phyloP scores from a whole-genome alignment of 2,888 invertebrate species.

The Gasteruption jaculator region DNA sequence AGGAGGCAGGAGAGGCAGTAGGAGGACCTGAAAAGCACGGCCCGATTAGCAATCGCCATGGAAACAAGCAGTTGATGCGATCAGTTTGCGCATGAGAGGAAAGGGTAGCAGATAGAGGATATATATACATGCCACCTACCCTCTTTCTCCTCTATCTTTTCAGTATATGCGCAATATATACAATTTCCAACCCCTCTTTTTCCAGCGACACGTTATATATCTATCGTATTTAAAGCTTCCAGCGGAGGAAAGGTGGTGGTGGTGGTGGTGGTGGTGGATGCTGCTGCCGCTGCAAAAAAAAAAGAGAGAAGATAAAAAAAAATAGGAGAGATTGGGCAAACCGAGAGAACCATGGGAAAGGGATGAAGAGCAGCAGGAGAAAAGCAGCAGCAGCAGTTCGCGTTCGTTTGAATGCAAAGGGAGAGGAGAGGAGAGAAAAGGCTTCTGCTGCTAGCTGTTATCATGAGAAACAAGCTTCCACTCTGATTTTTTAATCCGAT shows the following conservation, averaged over 20 bases:
- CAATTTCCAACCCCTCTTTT: too few species aligned
- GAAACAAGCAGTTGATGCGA: slow-evolving; percentile 59
- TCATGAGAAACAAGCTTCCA: slow-evolving; percentile 54
- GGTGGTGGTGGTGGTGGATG: slow-evolving; percentile 22
- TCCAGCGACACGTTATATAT: too few species aligned
- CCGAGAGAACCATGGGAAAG: background rate
- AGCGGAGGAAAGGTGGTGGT: slow-evolving; percentile 25
- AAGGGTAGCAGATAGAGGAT: too few species aligned
- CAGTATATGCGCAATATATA: background rate
- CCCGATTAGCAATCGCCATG: slow-evolving; percentile 60
- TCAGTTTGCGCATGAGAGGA: slow-evolving; percentile 50
- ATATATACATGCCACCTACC: too few species aligned
- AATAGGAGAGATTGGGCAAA: slow-evolving; percentile 9
- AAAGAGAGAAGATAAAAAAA: slow-evolving; percentile 4
- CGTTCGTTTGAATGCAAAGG: slow-evolving; percentile 34
- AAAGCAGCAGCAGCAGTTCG: slow-evolving; percentile 34
- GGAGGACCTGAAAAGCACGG: slow-evolving; percentile 51
- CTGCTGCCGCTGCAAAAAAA: too few species aligned
- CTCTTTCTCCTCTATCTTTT: background rate
- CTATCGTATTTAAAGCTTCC: slow-evolving; percentile 34
- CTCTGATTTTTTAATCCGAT: slow-evolving; percentile 55
- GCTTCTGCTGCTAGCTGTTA: slow-evolving; percentile 43
- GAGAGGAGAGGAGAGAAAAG: too few species aligned
- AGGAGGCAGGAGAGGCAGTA: slow-evolving; percentile 30
- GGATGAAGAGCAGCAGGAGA: slow-evolving; percentile 1